Conservation (phyloP, 2,888 invertebrate genomes). For the Mermis nigrescens region DNA sequence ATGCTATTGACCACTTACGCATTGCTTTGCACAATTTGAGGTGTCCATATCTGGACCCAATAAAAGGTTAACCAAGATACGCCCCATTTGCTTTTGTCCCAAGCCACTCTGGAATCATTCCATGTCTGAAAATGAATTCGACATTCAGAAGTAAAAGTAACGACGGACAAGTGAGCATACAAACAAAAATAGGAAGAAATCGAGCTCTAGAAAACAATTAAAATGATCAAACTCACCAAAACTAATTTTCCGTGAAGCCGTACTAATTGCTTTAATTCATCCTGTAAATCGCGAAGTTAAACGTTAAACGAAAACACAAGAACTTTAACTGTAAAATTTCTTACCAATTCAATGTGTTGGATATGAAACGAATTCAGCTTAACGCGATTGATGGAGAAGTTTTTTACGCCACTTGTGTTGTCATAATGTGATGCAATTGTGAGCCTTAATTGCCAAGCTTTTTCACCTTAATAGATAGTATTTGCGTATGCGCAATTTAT, state of each 20-base stretch:
- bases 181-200: background rate
- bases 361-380: slow-evolving; percentile 26
- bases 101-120: slow-evolving; percentile 29
- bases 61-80: slow-evolving; percentile 32
- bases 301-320: too few species aligned
- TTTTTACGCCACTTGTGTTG: slow-evolving; percentile 20
- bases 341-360: slow-evolving; percentile 26
- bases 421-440: slow-evolving; percentile 20
- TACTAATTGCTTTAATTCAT: slow-evolving; percentile 26
- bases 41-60: slow-evolving; percentile 31
- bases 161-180: background rate
- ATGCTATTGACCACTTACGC: too few species aligned
- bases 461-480: slow-evolving; percentile 17
- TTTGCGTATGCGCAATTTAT: background rate
- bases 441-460: slow-evolving; percentile 28
- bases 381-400: slow-evolving; percentile 20
- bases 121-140: slow-evolving; percentile 24
- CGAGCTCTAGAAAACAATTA: background rate
- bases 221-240: slow-evolving; percentile 16
- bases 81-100: slow-evolving; percentile 31
- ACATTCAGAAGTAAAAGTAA: too few species aligned
- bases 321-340: background rate
- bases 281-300: slow-evolving; percentile 18
- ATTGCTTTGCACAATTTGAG: slow-evolving; percentile 26
- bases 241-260: slow-evolving; percentile 27